Conservation (phyloP, 2,888 invertebrate species). For the Epirrita christyi region DNA sequence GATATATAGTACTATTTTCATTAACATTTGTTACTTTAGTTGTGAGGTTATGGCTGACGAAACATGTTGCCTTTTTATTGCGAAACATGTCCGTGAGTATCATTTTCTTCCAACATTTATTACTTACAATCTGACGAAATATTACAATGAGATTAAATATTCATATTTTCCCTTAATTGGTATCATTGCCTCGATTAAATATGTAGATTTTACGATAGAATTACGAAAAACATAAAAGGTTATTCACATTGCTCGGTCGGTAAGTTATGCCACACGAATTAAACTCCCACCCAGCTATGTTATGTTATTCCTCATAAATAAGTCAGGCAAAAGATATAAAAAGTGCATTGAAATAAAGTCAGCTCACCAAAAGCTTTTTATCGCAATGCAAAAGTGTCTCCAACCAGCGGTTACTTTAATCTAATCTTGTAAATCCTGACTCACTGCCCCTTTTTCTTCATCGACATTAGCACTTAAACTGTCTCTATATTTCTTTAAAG, state of each 20-base stretch:
- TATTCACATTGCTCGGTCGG: neutral
- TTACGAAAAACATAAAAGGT: neutral
- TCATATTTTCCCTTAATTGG: constrained; percentile 16
- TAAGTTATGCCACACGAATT: neutral
- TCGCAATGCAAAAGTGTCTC: constrained; percentile 25
- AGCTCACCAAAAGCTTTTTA: constrained; percentile 13
- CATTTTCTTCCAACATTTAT: constrained; percentile 12
- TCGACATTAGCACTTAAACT: constrained; percentile 9
- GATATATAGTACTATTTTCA: no score
- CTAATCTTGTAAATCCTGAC: constrained; percentile 28
- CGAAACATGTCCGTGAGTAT: neutral
- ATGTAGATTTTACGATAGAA: neutral
- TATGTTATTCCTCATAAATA: neutral
- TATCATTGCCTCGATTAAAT: constrained; percentile 9
- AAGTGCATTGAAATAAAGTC: constrained; percentile 1
- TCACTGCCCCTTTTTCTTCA: constrained; percentile 20
- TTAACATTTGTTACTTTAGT: no score
- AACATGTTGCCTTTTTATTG: no score
- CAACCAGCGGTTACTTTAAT: constrained; percentile 28
- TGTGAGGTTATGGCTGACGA: no score
- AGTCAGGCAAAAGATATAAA: neutral
- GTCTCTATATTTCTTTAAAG: constrained; percentile 6
- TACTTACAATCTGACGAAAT: constrained; percentile 12
- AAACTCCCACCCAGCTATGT: neutral
- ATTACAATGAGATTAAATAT: neutral